Percentiles rank a stretch among this genome's conserved stretches.
Evolutionary conservation across 2,113 vertebrate genomes (phyloP).

Genomic region (Psittacula cyanocephala): DNA sequence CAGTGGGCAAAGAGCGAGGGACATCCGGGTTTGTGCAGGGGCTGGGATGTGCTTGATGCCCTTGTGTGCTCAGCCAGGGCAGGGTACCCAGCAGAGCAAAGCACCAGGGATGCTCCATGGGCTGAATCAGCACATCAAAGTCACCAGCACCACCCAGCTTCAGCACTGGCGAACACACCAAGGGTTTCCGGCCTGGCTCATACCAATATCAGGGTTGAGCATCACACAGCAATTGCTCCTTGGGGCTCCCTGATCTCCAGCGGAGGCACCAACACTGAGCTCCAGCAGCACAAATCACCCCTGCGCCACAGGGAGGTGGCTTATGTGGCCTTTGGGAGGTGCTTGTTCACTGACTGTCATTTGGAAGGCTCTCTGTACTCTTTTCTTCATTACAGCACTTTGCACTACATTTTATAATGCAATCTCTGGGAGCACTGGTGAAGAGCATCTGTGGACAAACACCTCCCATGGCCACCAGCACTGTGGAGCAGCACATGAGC

Average conservation of each 20-base stretch:
- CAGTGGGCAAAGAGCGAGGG: rapidly evolving
- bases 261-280: not conserved
- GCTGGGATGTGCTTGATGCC: not conserved
- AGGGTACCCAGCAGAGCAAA: not conserved
- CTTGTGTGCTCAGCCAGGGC: rapidly evolving
- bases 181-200: not conserved
- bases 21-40: not conserved
- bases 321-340: not conserved
- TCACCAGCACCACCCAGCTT: not conserved
- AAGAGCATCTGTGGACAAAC: not conserved
- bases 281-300: not conserved
- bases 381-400: not conserved
- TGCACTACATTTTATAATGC: not conserved
- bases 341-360: not conserved
- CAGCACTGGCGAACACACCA: not conserved
- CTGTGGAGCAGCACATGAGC: rapidly evolving
- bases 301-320: not conserved
- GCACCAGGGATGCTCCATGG: not conserved
- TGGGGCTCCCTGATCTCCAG: not conserved
- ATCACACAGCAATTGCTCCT: not conserved
- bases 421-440: not conserved
- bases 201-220: not conserved
- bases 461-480: not conserved
- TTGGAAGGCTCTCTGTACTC: not conserved
- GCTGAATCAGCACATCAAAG: not conserved